These are phyloP conservation scores for Heliconius himera DNA, from an alignment of 1,140 invertebrate species.

Conservation along the genomic window DNA sequence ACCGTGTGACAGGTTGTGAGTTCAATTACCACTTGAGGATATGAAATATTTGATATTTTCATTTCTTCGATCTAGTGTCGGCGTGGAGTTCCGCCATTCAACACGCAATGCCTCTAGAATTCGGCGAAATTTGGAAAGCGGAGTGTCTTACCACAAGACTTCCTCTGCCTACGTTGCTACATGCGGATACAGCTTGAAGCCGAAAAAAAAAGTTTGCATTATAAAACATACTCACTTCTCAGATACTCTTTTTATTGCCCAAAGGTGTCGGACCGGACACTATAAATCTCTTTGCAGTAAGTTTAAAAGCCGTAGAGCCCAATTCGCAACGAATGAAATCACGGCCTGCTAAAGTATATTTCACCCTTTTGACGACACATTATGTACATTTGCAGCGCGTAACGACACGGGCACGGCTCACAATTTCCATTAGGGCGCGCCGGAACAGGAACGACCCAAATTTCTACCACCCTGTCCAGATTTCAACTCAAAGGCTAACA, in stretches of 20 bases:
- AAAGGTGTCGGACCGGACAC: conserved; percentile 35
- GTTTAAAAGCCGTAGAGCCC: conserved; percentile 68
- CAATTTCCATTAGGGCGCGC: conserved; percentile 74
- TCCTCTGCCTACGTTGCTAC: too few species aligned
- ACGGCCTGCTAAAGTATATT: conserved; percentile 76
- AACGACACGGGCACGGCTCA: conserved; percentile 77
- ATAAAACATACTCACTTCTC: not conserved
- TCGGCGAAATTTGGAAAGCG: too few species aligned
- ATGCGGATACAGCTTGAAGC: too few species aligned
- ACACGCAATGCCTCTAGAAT: too few species aligned
- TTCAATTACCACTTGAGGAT: too few species aligned
- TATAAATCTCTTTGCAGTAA: conserved; percentile 50
- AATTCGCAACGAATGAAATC: conserved; percentile 68
- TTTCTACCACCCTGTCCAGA: conserved; percentile 41
- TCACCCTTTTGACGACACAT: conserved; percentile 80
- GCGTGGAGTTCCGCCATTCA: too few species aligned
- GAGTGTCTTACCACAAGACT: too few species aligned
- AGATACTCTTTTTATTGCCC: conserved; percentile 18
- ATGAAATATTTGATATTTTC: too few species aligned
- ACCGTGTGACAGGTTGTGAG: too few species aligned
- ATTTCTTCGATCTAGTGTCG: too few species aligned
- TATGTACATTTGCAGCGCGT: conserved; percentile 78
- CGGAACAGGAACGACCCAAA: conserved; percentile 58
- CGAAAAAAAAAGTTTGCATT: too few species aligned
- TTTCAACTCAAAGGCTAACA: conserved; percentile 47